Conservation (phyloP, 1,140 invertebrate genomes). For the Temnothorax longispinosus region DNA sequence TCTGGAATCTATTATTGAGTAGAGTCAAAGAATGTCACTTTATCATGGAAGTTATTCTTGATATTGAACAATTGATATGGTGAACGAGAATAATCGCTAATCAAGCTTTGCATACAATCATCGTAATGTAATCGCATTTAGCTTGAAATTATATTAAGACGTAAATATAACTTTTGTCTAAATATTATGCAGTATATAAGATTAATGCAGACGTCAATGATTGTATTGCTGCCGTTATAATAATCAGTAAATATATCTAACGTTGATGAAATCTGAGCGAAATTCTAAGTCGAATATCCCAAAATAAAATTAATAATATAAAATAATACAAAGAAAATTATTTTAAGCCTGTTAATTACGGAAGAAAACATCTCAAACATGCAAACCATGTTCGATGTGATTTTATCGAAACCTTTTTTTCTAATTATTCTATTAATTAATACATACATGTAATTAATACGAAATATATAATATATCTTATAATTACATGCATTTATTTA, state of each 20-base stretch:
- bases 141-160: constrained; percentile 12
- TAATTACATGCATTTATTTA: background rate
- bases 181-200: background rate
- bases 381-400: background rate
- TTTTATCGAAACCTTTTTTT: background rate
- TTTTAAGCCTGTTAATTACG: background rate
- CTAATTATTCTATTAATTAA: background rate
- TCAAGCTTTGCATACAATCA: constrained; percentile 24
- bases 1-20: constrained; percentile 55
- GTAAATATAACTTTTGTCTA: constrained; percentile 35
- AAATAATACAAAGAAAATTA: constrained; percentile 11
- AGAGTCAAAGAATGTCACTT: constrained; percentile 57
- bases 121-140: constrained; percentile 14
- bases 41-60: constrained; percentile 47
- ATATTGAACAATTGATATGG: constrained; percentile 38
- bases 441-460: background rate
- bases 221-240: background rate
- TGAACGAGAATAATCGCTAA: constrained; percentile 44
- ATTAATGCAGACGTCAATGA: constrained; percentile 11
- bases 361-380: background rate
- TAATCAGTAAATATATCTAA: background rate
- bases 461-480: background rate
- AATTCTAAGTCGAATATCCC: background rate
- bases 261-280: background rate
- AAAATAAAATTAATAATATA: background rate